phyloP scores from a whole-genome alignment of 1,140 invertebrate species.

The Atta colombica region DNA sequence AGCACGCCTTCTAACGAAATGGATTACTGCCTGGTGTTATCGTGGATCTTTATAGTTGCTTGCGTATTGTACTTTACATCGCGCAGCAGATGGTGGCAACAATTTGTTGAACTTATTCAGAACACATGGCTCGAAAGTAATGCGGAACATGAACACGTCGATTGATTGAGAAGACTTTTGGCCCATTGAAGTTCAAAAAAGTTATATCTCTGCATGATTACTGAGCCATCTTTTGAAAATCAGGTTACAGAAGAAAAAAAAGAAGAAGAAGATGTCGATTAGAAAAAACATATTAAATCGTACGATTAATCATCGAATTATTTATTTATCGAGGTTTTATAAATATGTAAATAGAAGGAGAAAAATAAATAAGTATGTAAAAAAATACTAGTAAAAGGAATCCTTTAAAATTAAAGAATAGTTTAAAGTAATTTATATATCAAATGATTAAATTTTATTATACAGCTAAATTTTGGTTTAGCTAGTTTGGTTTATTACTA shows the following conservation, averaged over 20 bases:
- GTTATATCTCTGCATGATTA: no score
- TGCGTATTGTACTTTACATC: slow-evolving; percentile 93
- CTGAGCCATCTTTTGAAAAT: no score
- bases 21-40: slow-evolving; percentile 94
- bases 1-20: slow-evolving; percentile 90
- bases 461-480: background rate
- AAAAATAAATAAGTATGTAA: slow-evolving; percentile 30
- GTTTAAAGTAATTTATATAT: no score
- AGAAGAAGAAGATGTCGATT: slow-evolving; percentile 84
- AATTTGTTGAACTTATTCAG: slow-evolving; percentile 93
- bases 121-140: slow-evolving; percentile 97
- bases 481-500: background rate
- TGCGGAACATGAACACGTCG: slow-evolving; percentile 92
- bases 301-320: slow-evolving; percentile 8
- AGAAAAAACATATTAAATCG: slow-evolving; percentile 54
- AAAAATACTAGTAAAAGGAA: background rate
- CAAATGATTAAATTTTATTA: no score
- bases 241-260: no score
- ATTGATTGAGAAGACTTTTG: slow-evolving; percentile 76
- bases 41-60: slow-evolving; percentile 95
- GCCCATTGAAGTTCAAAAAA: no score
- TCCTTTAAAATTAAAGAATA: background rate
- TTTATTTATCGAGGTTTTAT: slow-evolving; percentile 49
- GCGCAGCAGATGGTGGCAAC: slow-evolving; percentile 92
- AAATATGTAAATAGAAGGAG: slow-evolving; percentile 46